Evolutionary conservation across 1,140 invertebrate species (phyloP).

Genomic region (Leptinotarsa texana): DNA sequence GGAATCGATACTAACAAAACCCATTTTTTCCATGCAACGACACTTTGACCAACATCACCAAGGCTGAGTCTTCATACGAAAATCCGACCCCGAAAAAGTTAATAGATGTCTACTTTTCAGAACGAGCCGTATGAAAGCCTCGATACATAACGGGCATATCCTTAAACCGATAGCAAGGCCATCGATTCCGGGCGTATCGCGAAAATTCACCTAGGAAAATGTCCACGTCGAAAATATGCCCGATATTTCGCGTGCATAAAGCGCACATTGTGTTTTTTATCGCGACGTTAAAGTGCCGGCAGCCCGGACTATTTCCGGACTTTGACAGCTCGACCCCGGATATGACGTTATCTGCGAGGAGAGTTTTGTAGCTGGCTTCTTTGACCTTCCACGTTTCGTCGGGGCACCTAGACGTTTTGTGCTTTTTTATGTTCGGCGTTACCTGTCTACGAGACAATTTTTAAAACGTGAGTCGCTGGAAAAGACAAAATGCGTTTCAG

Average conservation of each 20-base stretch:
- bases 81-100: no score
- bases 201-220: not conserved
- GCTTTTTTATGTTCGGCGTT: no score
- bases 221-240: slow-evolving; percentile 8
- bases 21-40: no score
- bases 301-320: slow-evolving; percentile 53
- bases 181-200: not conserved
- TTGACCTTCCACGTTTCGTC: slow-evolving; percentile 1
- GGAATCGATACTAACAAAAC: no score
- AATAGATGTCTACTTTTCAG: no score
- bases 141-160: not conserved
- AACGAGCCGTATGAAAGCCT: no score
- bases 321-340: slow-evolving; percentile 55
- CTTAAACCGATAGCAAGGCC: not conserved
- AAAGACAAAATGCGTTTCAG: no score
- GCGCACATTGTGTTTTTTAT: slow-evolving; percentile 49
- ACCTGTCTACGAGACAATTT: no score
- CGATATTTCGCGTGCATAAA: slow-evolving; percentile 7
- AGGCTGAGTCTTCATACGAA: no score
- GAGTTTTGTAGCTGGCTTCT: not conserved
- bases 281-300: slow-evolving; percentile 46
- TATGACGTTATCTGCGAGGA: slow-evolving; percentile 51
- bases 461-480: no score
- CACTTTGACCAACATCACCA: no score
- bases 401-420: not conserved